A percentile compares a stretch with the other conserved stretches of the same genome.
Conservation (phyloP, 2,888 invertebrate species). For the Tenthredo scrophulariae region DNA sequence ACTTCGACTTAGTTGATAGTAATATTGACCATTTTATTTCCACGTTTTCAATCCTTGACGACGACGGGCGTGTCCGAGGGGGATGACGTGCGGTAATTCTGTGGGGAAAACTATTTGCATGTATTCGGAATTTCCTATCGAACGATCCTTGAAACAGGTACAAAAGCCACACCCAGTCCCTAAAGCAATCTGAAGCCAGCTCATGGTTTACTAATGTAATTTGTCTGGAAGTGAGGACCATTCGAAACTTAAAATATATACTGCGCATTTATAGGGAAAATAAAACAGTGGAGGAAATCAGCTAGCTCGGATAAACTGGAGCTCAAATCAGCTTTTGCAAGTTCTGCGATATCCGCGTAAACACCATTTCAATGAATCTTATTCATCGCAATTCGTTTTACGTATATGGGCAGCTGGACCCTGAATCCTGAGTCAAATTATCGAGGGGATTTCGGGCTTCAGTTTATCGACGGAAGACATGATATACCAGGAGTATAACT, state of each 20-base stretch:
- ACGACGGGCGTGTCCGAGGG: not conserved
- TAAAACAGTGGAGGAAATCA: not conserved
- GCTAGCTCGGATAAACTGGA: not conserved
- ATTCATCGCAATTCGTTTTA: not conserved
- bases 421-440: too few relatives aligned
- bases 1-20: not conserved
- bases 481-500: not conserved
- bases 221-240: constrained; percentile 27
- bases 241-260: not conserved
- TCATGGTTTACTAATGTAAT: constrained; percentile 36
- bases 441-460: too few relatives aligned
- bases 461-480: too few relatives aligned
- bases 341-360: not conserved
- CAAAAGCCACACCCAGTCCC: constrained; percentile 33
- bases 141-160: constrained; percentile 21
- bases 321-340: not conserved
- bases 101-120: constrained; percentile 39
- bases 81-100: constrained; percentile 26
- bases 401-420: too few relatives aligned
- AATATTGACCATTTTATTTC: not conserved
- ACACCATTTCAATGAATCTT: not conserved
- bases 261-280: not conserved
- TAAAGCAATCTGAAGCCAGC: constrained; percentile 21
- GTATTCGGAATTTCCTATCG: constrained; percentile 37
- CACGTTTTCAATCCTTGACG: not conserved